Base-by-base conservation (phyloP, 23 tunicate genomes). In the Halocynthia roretzi region DNA sequence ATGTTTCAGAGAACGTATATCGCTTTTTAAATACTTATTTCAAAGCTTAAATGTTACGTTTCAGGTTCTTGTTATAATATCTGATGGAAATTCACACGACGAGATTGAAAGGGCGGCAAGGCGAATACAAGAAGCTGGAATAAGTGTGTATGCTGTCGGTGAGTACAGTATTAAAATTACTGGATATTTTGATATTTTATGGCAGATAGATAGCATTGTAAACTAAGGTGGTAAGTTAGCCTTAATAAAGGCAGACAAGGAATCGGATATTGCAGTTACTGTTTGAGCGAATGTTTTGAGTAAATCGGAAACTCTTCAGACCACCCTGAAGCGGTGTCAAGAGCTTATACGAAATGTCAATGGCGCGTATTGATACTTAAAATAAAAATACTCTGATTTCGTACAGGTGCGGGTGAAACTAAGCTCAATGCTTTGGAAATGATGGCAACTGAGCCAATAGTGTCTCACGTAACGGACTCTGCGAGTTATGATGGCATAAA, bases 401-500 rank as follows among this genome's bases (percentile, higher is more conserved):
- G 44, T 4, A 31, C 44, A 31, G 44, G 44, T 31, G 44, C 44
- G 44, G 44, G 44, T 31, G 44, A 31, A 31, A 70, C 75, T 10
- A 15, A 70, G 10, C 75, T 53, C 12, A 20, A 10, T 19, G 49
- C 50, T 49, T 70, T 88, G 63, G 76, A 88, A 53, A 51, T 60
- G 23, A 78, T 88, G 10, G 94, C 87, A 49, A 83, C 94, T 8
- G 84, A 73, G 21, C 87, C 87, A 12, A 64, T 83, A 50, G 81
- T 83, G 9, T 52, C 94, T 8, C 94, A 88, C 71, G 84, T 88
- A 7, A 86, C 80, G 63, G 81, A 83, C 18, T 78, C 84, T 14
- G 72, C 87, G 62, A 88, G 84, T 77, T 83, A 83, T 78, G 94
- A 88, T 62, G 94, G 75, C 53, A 88, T 88, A 56, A 88, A 88